phyloP scores from a whole-genome alignment of 64 coral and sea anemone genomes.

The Porites australiensis region DNA sequence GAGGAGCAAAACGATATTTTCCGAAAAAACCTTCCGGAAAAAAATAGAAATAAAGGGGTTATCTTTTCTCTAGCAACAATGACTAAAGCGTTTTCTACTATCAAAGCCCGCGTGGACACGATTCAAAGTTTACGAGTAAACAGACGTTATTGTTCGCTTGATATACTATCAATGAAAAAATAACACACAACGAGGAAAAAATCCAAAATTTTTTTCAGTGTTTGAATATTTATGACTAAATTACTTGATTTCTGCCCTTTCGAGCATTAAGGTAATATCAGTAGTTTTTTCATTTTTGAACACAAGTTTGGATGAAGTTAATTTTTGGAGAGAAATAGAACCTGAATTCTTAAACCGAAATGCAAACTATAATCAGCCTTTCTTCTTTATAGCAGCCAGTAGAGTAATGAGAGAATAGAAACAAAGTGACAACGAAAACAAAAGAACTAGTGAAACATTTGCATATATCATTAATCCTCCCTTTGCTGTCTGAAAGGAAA shows the following conservation, averaged over 20 bases:
- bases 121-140: no score
- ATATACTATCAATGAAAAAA: background rate
- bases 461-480: background rate
- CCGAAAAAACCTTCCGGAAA: background rate
- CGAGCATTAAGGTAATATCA: no score
- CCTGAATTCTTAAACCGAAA: background rate
- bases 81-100: no score
- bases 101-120: no score
- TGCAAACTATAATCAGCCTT: background rate
- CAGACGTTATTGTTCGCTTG: no score
- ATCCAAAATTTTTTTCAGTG: background rate
- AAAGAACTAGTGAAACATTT: background rate
- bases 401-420: background rate
- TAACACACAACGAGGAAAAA: background rate
- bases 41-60: background rate
- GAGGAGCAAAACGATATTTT: background rate
- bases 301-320: background rate
- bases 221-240: conserved; percentile 6
- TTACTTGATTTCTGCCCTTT: background rate
- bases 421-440: background rate
- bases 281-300: no score
- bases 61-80: background rate
- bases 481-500: background rate
- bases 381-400: no score
- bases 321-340: background rate